Conservation (phyloP, 2,797 vertebrate genomes). For the Siniperca scherzeri region DNA sequence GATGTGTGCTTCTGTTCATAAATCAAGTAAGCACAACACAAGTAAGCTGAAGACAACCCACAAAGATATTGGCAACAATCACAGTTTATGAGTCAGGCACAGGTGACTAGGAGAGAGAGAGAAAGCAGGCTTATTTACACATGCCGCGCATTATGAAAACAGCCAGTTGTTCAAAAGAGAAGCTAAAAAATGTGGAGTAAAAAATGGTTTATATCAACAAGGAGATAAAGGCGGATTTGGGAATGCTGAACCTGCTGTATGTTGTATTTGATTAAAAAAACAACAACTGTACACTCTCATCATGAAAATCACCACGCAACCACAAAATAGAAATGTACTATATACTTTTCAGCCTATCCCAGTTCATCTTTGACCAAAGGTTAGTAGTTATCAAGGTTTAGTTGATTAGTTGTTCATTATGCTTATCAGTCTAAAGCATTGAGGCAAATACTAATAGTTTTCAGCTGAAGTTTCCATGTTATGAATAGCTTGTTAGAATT, state of each 20-base stretch:
- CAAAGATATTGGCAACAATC: constrained; percentile 62
- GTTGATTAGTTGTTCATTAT: constrained; percentile 21
- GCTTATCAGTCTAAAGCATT: not conserved
- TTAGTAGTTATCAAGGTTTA: constrained; percentile 32
- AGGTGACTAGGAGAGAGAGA: constrained; percentile 56
- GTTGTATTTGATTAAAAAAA: constrained; percentile 2
- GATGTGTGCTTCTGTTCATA: not conserved
- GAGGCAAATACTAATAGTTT: not conserved
- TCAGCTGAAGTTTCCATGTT: constrained; percentile 11
- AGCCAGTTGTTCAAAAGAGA: constrained; percentile 57
- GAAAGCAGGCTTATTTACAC: constrained; percentile 75
- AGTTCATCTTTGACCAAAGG: constrained; percentile 15
- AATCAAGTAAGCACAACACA: constrained; percentile 21
- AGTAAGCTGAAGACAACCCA: constrained; percentile 33
- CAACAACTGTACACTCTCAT: constrained; percentile 48
- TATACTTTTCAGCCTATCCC: constrained; percentile 20
- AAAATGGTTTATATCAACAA: constrained; percentile 46
- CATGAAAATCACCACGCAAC: constrained; percentile 37
- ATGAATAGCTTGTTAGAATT: constrained; percentile 17
- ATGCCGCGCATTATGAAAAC: constrained; percentile 59
- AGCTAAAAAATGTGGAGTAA: constrained; percentile 41
- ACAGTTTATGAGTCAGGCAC: constrained; percentile 75
- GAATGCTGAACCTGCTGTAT: constrained; percentile 48
- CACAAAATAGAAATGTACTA: constrained; percentile 42
- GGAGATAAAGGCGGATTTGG: constrained; percentile 13